Conservation (phyloP, 2,113 vertebrate genomes). For the Eurystomus gularis region DNA sequence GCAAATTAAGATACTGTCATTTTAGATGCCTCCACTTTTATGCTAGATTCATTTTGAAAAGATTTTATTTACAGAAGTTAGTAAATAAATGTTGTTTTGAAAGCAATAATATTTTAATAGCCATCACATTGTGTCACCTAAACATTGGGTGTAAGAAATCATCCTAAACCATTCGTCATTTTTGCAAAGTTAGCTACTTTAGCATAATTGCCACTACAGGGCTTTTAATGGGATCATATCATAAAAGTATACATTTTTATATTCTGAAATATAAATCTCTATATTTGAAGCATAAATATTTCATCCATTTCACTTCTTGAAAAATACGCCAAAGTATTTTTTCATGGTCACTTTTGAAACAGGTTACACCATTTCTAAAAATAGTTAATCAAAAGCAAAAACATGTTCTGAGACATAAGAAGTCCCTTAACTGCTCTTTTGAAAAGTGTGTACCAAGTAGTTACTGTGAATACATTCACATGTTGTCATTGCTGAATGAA, state of each 20-base stretch:
- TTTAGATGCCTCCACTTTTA: not conserved
- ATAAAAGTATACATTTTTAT: not conserved
- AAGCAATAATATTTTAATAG: not conserved
- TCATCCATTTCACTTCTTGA: not conserved
- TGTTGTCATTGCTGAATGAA: not conserved
- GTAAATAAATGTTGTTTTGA: not conserved
- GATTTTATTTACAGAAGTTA: not conserved
- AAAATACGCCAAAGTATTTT: not conserved
- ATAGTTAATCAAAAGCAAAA: not conserved
- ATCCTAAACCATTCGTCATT: not conserved
- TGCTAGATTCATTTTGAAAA: not conserved
- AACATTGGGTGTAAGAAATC: not conserved
- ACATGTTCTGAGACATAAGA: not conserved
- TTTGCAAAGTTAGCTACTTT: not conserved
- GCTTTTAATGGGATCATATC: not conserved
- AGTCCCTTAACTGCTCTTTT: not conserved
- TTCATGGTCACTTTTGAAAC: not conserved
- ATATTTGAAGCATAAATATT: not conserved
- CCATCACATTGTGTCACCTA: not conserved
- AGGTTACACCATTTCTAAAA: not conserved
- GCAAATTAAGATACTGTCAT: not conserved
- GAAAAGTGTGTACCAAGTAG: not conserved
- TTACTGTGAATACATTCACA: not conserved
- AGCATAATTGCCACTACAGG: not conserved
- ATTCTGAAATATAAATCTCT: not conserved